Evolutionary conservation across 2,797 vertebrate genomes (phyloP), one percentile per base, ranked within the genome.

Genomic region (Lepus townsendii): DNA sequence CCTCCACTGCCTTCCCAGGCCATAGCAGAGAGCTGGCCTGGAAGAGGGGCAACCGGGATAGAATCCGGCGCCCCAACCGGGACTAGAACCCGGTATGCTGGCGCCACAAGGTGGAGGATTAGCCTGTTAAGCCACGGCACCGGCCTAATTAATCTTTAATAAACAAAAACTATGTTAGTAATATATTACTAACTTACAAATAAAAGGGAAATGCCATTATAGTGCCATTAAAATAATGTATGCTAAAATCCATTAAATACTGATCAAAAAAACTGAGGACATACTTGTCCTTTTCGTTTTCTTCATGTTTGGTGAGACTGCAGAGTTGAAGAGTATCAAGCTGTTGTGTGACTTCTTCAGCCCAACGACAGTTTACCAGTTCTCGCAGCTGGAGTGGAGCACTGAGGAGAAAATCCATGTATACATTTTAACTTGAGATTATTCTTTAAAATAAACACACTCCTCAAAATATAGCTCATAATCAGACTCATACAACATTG

Each of bases 271-370:
- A 88, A 52, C 1, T 26, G 16, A 92, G 30, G 20, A 83, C 98
- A 98, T 98, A 99, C 99, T 99, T 99, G 99, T 99, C 99, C 96
- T 99, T 99, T 97, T 99, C 99, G 0, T 99, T 99, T 98, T 99
- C 99, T 38, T 99, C 99, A 0, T 99, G 99, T 98, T 99, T 99
- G 94, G 99, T 99, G 54, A 99, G 99, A 97, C 98, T 99, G 98
- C 99, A 99, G 13, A 99, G 99, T 96, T 99, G 99, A 93, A 99
- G 99, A 0, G 99, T 99, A 97, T 99, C 99, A 91, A 99, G 99
- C 97, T 99, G 99, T 93, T 99, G 99, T 0, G 99, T 99, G 95
- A 99, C 99, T 97, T 99, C 99, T 97, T 99, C 99, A 0, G 99
- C 99, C 99, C 99, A 99, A 73, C 99, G 99, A 98, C 99, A 99